These are phyloP conservation scores for Drosophila limbata DNA, from an alignment of 2,888 invertebrate genomes.

Conservation along the genomic window DNA sequence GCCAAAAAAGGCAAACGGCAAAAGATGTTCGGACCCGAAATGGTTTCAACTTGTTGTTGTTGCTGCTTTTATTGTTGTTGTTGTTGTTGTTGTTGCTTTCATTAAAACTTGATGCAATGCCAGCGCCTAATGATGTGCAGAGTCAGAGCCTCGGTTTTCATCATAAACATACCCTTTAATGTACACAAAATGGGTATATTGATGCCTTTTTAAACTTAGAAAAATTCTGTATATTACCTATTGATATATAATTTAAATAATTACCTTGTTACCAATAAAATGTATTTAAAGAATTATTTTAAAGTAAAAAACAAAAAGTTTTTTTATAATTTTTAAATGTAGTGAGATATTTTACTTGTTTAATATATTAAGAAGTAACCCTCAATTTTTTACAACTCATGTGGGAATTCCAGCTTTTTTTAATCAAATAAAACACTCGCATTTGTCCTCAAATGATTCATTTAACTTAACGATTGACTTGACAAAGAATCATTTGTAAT, in stretches of 20 bases:
- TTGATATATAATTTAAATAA: not conserved
- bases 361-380: not conserved
- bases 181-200: not conserved
- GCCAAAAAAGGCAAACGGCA: slow-evolving; percentile 70
- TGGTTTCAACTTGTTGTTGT: slow-evolving; percentile 24
- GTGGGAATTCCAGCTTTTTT: not conserved
- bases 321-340: no score
- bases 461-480: slow-evolving; percentile 47
- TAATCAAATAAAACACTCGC: slow-evolving; percentile 24
- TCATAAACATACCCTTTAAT: slow-evolving; percentile 7
- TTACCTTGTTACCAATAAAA: no score
- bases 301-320: no score
- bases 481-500: slow-evolving; percentile 40
- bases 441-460: slow-evolving; percentile 41
- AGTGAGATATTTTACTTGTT: not conserved
- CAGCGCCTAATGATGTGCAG: slow-evolving; percentile 66
- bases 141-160: slow-evolving; percentile 24
- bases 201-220: not conserved
- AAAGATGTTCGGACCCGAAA: slow-evolving; percentile 59
- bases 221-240: not conserved
- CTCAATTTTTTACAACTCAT: not conserved
- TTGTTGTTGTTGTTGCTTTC: slow-evolving; percentile 52
- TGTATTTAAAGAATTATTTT: no score
- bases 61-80: slow-evolving; percentile 18
- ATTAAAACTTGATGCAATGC: slow-evolving; percentile 79